Percentiles rank a stretch among this genome's conserved stretches.
phyloP scores from a whole-genome alignment of 2,888 invertebrate species.

The Himalopsyche kuldschensis region DNA sequence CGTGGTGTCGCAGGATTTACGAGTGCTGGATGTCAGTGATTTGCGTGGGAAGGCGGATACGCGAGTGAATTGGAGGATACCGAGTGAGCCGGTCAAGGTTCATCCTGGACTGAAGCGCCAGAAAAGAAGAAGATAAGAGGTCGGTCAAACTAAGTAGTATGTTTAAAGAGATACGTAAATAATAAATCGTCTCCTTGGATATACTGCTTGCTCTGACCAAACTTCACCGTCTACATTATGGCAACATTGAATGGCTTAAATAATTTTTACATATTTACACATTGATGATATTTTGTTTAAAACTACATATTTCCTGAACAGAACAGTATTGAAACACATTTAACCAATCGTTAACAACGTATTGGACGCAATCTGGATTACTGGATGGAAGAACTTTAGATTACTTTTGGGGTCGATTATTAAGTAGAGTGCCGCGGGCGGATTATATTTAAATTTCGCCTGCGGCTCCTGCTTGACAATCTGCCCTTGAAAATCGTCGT shows the following conservation, averaged over 20 bases:
- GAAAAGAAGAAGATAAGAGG: not conserved
- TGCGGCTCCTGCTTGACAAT: conserved; percentile 9
- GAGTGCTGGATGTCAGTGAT: no score
- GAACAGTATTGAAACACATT: no score
- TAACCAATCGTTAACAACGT: no score
- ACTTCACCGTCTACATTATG: not conserved
- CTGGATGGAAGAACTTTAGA: not conserved
- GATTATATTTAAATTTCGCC: not conserved
- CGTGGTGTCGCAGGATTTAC: no score
- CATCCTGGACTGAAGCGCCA: no score
- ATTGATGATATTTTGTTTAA: not conserved
- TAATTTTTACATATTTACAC: no score
- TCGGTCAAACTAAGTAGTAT: conserved; percentile 17
- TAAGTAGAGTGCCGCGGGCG: conserved; percentile 25
- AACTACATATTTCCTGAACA: no score
- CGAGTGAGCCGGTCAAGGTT: no score
- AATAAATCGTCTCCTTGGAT: conserved; percentile 5
- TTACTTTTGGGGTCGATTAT: not conserved
- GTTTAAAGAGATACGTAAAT: conserved; percentile 8
- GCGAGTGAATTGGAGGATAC: no score
- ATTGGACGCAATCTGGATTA: not conserved
- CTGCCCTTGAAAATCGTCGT: not conserved
- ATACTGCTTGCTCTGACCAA: conserved; percentile 7
- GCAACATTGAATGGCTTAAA: not conserved
- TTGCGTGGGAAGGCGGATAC: no score